Percentiles rank a stretch among this genome's conserved stretches.
These are phyloP conservation scores for Myzus persicae DNA, from an alignment of 1,140 invertebrate species.

Conservation along the genomic window DNA sequence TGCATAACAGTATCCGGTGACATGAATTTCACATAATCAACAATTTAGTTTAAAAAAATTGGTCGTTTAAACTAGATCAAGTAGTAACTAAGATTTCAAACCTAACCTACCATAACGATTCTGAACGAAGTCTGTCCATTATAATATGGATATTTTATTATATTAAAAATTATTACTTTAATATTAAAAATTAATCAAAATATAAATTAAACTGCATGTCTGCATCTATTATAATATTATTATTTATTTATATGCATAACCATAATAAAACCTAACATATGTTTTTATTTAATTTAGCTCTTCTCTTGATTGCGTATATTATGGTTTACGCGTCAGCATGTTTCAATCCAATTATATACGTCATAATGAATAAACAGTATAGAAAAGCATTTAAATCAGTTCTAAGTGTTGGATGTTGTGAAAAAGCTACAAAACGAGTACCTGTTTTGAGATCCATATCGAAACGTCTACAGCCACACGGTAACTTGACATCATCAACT, in stretches of 20 bases:
- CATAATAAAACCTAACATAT: neutral
- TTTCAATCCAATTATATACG: constrained; percentile 71
- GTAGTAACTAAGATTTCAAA: neutral
- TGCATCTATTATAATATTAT: neutral
- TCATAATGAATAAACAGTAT: constrained; percentile 71
- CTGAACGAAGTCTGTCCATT: too few relatives aligned
- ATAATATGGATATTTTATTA: neutral
- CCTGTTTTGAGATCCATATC: constrained; percentile 38
- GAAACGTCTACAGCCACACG: constrained; percentile 47
- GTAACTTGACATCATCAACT: constrained; percentile 18
- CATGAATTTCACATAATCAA: too few relatives aligned
- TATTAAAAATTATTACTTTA: neutral
- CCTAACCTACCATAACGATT: too few relatives aligned
- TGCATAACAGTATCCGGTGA: too few relatives aligned
- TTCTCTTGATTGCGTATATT: constrained; percentile 70
- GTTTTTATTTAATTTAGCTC: constrained; percentile 61
- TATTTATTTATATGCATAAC: neutral
- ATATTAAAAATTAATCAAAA: neutral
- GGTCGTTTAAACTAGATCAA: too few relatives aligned
- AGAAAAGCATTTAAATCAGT: constrained; percentile 68
- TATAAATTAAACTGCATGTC: neutral
- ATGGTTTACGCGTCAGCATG: constrained; percentile 69
- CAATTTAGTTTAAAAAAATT: too few relatives aligned
- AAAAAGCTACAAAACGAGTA: constrained; percentile 15
- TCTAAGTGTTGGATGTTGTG: constrained; percentile 61